These are phyloP conservation scores for Gymnocypris eckloni DNA, from an alignment of 2,797 vertebrate genomes.

Conservation along the genomic window DNA sequence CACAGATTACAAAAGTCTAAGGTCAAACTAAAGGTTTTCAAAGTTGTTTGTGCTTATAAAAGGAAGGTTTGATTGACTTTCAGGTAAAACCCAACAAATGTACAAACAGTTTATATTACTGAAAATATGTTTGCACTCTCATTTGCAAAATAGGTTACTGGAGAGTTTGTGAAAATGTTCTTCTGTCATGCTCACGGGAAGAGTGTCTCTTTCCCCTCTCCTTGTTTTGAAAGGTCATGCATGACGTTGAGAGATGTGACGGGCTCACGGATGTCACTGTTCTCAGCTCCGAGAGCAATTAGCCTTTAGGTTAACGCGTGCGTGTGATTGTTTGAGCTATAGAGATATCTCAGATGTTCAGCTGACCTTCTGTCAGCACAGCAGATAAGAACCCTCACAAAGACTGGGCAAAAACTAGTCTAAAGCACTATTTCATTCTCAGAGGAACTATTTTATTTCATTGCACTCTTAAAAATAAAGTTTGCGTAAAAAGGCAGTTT, in stretches of 20 bases:
- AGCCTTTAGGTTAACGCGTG: constrained; percentile 39
- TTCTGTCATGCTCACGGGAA: constrained; percentile 1
- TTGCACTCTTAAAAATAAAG: background rate
- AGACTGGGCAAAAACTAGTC: background rate
- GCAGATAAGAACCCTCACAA: constrained; percentile 1
- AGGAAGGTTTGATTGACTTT: background rate
- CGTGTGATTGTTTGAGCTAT: constrained; percentile 40
- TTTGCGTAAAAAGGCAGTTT: background rate
- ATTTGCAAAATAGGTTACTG: background rate
- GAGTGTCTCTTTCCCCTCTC: constrained; percentile 33
- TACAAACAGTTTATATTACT: background rate
- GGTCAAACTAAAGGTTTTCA: background rate
- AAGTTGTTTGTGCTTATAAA: background rate
- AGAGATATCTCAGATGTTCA: constrained; percentile 48
- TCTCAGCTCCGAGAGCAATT: constrained; percentile 48
- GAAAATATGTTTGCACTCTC: background rate
- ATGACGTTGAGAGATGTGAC: constrained; percentile 53
- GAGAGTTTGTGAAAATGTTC: background rate
- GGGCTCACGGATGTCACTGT: constrained; percentile 48
- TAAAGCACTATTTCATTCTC: background rate
- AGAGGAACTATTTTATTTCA: background rate
- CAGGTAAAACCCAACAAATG: background rate
- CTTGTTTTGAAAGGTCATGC: constrained; percentile 60
- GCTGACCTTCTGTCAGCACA: constrained; percentile 61
- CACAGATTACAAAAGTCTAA: background rate